Percentiles rank a stretch among this genome's conserved stretches.
phyloP scores from a whole-genome alignment of 1,140 invertebrate genomes.

The Drosophila sp. region DNA sequence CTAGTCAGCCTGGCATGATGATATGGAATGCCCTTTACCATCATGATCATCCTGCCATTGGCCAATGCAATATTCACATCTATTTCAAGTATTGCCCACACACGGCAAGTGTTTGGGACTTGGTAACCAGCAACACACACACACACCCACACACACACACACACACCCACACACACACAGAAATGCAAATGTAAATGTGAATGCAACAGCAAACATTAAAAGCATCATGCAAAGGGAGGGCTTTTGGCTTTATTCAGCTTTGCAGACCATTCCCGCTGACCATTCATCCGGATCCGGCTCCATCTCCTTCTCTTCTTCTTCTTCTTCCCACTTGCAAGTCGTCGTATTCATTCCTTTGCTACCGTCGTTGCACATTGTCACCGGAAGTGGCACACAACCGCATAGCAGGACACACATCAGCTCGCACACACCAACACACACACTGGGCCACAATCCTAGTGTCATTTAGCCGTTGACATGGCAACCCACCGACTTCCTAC shows the following conservation, averaged over 20 bases:
- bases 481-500: slow-evolving; percentile 57
- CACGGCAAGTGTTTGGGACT: slow-evolving; percentile 65
- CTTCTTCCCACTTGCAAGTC: slow-evolving; percentile 51
- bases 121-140: slow-evolving; percentile 10
- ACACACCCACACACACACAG: slow-evolving; percentile 15
- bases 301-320: no score
- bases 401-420: slow-evolving; percentile 32
- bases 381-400: slow-evolving; percentile 70
- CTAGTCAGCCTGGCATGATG: slow-evolving; percentile 35
- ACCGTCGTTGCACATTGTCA: slow-evolving; percentile 72
- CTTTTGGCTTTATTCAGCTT: slow-evolving; percentile 57
- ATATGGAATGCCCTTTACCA: slow-evolving; percentile 43
- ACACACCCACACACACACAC: no score
- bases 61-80: slow-evolving; percentile 68
- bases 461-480: slow-evolving; percentile 71
- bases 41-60: slow-evolving; percentile 25
- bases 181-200: slow-evolving; percentile 27
- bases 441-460: slow-evolving; percentile 31
- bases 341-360: slow-evolving; percentile 60
- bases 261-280: slow-evolving; percentile 51
- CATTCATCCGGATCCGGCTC: slow-evolving; percentile 69
- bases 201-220: slow-evolving; percentile 30
- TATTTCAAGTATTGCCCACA: slow-evolving; percentile 67
- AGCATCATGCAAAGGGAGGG: not conserved
- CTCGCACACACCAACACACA: slow-evolving; percentile 9